These are phyloP conservation scores for Colinus virginianus DNA, from an alignment of 2,113 vertebrate genomes.

Conservation along the genomic window DNA sequence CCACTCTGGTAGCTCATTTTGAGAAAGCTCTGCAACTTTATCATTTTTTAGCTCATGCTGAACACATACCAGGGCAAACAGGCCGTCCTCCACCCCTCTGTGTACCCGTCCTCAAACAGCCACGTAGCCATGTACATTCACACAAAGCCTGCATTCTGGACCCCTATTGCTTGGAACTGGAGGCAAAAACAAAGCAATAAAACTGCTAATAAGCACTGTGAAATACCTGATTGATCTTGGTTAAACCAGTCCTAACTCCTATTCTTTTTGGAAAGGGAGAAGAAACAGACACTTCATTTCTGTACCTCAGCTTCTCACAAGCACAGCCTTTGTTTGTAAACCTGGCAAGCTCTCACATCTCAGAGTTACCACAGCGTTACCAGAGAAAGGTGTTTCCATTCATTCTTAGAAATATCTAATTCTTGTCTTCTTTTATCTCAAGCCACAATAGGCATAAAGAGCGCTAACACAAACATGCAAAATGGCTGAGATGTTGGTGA, in stretches of 20 bases:
- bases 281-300: constrained; percentile 59
- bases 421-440: background rate
- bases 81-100: background rate
- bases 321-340: constrained; percentile 25
- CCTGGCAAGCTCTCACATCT: background rate
- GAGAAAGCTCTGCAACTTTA: background rate
- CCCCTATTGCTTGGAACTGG: constrained; percentile 44
- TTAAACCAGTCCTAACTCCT: constrained; percentile 39
- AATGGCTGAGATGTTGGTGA: background rate
- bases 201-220: constrained; percentile 68
- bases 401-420: background rate
- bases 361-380: background rate
- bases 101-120: background rate
- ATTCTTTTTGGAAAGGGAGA: constrained; percentile 37
- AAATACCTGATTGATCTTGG: constrained; percentile 64
- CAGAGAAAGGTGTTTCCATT: constrained; percentile 23
- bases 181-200: constrained; percentile 64
- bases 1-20: background rate
- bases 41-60: background rate
- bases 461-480: background rate
- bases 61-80: background rate
- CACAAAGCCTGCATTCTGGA: constrained; percentile 29
- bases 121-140: background rate
- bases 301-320: background rate
- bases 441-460: background rate